Evolutionary conservation across 2,113 vertebrate species (phyloP), one percentile per base, ranked within the genome.

Genomic region (Egretta garzetta): DNA sequence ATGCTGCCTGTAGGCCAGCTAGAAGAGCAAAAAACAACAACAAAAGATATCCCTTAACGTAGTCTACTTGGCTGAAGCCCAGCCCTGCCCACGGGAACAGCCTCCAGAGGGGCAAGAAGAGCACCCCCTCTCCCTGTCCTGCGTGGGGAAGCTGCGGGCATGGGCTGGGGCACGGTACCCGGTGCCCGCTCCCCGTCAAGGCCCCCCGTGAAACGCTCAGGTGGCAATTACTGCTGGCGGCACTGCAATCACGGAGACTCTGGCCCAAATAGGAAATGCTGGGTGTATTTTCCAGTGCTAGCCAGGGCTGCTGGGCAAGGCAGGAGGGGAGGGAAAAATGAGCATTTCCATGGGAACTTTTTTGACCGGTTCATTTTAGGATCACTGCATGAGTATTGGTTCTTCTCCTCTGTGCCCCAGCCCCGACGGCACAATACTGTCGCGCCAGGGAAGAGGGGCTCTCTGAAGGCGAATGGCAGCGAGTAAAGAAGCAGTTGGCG

Each of bases 361-460:
- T 72, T 62, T 45, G 12, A 50, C 71, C 0, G 0, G n/a, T 79
- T 70, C 28, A 39, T 77, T 84, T 83, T 23, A 32, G 10, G 20
- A 19, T 86, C 2, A 27, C 20, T 45, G 59, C 13, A 0, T 14
- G 52, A 23, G 27, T 28, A 22, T 32, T 7, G 0, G 12, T 37
- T 93, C 56, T 68, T 79, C 41, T 53, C 41, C 27, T 67, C 41
- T 27, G 35, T 33, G 43, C 14, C 33, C 21, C 20, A 8, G 22
- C 3, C n/a, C 28, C 12, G 2, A 21, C 1, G 1, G 16, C 9
- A 2, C 0, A 0, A 27, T 18, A 17, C 41, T 3, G 9, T 23
- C 6, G 0, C 2, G 4, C 8, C 45, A 32, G 26, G 50, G 80
- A 77, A 49, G 19, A 63, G 26, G 18, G 13, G 26, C 33, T 43